Base-by-base conservation (phyloP, 2,113 vertebrate species). In the Promerops cafer region DNA sequence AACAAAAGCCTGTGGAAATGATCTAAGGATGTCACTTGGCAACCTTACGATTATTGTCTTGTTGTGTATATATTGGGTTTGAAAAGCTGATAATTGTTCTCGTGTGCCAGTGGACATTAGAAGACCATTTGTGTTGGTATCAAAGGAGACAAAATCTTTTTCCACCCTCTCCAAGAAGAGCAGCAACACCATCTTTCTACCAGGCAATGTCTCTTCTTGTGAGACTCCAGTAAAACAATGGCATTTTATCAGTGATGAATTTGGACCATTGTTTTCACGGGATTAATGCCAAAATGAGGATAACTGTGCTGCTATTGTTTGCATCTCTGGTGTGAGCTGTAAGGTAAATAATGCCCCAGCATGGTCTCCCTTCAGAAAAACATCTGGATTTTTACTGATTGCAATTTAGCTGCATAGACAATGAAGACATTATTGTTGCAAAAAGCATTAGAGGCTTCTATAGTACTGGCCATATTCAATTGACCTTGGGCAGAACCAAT, bases 361-460 rank as follows among this genome's bases (percentile, higher is more conserved):
- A 83, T 14, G 18, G 53, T 83, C 63, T 72, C 57, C 75, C 54
- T 85, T 71, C 84, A 87, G 81, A 85, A 31, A 91, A 95, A 91
- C 75, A 95, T 83, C 95, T 96, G 84, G 82, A 88, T 86, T 93
- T 93, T 87, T 85, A 80, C 82, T 47, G 71, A 53, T 47, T 72
- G 87, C 90, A 69, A 83, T 93, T 85, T 90, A 79, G 90, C 75
- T 96, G 96, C 95, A 94, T 80, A 90, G 93, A 80, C 75, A 95
- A 96, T 77, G 79, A 96, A 91, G 83, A 60, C 79, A 93, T 93
- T 94, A 89, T 28, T 69, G 72, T 74, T 93, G 84, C 57, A 95
- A 83, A 95, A 91, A 83, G 75, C 90, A 93, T 94, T 95, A 96
- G 90, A 91, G 71, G 77, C 74, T 95, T 88, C 90, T 86, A 21